Evolutionary conservation across 92 coral and sea anemone genomes (phyloP), one percentile per base, ranked within the genome.

Genomic region (Desmophyllum pertusum): DNA sequence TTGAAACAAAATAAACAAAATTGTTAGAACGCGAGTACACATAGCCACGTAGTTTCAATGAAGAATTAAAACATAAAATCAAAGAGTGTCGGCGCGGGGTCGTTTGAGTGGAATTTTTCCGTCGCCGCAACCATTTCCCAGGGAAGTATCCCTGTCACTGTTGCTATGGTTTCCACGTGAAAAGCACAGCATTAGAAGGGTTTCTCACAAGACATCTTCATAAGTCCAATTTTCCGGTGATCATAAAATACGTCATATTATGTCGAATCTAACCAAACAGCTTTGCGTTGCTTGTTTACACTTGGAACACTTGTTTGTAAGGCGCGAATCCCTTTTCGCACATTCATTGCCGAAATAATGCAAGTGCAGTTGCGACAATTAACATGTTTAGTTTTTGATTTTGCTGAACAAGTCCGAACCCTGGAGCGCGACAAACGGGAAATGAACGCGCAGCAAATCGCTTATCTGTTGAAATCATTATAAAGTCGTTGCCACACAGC

Each of bases 391-490:
- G 79, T 59, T 70, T 70, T 82, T 19, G 10, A 50, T 71, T 57
- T 59, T 14, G 4, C 38, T 73, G 33, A 50, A 61, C 48, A 81
- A 72, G 65, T 50, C 18, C 19, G 39, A 48, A 81, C 53, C 85
- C 79, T 36, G 42, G 76, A 66, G 75, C 23, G 46, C 76, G 39
- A 57, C 0, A 30, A 19, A 50, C 36, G 76, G 79, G 79, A 82
- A 82, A 82, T 71, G 77, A 55, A 29, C 46, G 30, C 40, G 30
- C 33, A 25, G 52, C 39, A 75, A 57, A 46, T 63, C 35, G 79
- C 79, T 82, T 82, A 82, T 82, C 79, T 72, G 86, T 39, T 53
- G 79, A 82, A 82, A 71, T 72, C 55, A 57, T 82, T 82, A 82
- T 71, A 82, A 71, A 82, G 61, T 71, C 86, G 86, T 82, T 82